These are phyloP conservation scores for Alfaro cultratus DNA, from an alignment of 2,797 vertebrate genomes.

Conservation along the genomic window DNA sequence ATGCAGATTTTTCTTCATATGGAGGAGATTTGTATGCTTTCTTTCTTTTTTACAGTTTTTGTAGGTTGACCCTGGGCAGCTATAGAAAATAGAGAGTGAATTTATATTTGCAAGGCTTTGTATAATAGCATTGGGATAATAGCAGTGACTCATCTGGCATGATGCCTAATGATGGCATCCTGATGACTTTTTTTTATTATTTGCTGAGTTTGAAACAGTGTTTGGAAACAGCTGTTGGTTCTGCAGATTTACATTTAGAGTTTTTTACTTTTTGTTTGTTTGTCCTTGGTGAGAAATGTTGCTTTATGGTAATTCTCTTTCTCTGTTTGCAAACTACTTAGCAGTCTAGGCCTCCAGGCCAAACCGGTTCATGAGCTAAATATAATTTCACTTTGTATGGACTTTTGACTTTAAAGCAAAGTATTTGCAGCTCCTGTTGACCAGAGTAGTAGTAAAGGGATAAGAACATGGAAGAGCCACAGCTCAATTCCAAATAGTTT, in stretches of 20 bases:
- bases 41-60: neutral
- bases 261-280: slow-evolving; percentile 13
- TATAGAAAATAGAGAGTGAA: neutral
- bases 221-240: slow-evolving; percentile 40
- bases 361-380: slow-evolving; percentile 43
- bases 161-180: too few species aligned
- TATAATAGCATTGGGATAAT: neutral
- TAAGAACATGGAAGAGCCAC: neutral
- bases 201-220: neutral
- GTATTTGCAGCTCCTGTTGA: slow-evolving; percentile 19
- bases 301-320: slow-evolving; percentile 60
- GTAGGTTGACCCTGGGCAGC: neutral
- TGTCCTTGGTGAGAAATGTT: slow-evolving; percentile 43
- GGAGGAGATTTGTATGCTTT: neutral
- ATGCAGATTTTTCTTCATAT: neutral
- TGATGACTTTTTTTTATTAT: neutral
- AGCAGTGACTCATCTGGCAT: too few species aligned
- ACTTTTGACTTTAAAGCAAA: slow-evolving; percentile 39
- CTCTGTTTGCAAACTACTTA: slow-evolving; percentile 59
- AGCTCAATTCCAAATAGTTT: neutral
- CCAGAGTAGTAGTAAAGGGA: slow-evolving; percentile 5
- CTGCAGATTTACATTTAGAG: slow-evolving; percentile 19
- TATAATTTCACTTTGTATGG: slow-evolving; percentile 41
- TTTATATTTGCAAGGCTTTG: neutral
- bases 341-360: slow-evolving; percentile 34